phyloP scores from a whole-genome alignment of 2,797 vertebrate genomes.

The Syngnathus acus region DNA sequence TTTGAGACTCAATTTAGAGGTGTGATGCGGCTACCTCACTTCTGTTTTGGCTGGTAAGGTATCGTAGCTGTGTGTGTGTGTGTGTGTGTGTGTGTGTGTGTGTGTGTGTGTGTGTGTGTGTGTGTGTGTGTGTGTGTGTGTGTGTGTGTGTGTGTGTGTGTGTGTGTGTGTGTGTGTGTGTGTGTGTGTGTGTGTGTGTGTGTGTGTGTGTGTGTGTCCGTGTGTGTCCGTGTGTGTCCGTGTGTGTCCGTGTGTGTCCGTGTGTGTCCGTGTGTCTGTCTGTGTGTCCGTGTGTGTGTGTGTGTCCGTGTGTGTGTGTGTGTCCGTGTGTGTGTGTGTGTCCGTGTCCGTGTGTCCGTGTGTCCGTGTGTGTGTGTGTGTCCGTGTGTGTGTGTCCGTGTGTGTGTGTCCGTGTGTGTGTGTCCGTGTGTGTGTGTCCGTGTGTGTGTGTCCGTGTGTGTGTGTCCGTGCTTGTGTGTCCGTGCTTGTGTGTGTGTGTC shows the following conservation, averaged over 20 bases:
- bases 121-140: conserved; percentile 21
- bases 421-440: not conserved
- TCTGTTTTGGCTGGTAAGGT: no score
- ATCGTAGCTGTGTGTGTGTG: not conserved
- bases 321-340: no score
- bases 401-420: not conserved
- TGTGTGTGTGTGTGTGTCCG: conserved; percentile 7
- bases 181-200: not conserved
- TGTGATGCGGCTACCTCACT: not conserved
- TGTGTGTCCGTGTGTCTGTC: not conserved
- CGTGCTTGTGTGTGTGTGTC: conserved; percentile 21
- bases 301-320: no score
- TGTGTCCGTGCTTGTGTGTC: no score
- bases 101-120: conserved; percentile 1
- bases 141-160: conserved; percentile 21
- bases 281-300: not conserved
- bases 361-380: not conserved
- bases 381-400: conserved; percentile 14
- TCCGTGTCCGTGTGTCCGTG: no score
- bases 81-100: not conserved
- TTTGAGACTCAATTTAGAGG: not conserved
- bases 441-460: conserved; percentile 39
- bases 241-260: not conserved
- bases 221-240: conserved; percentile 27
- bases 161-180: conserved; percentile 17